Base-by-base conservation (phyloP, 2,888 invertebrate genomes). In the Punctoribates punctum region DNA sequence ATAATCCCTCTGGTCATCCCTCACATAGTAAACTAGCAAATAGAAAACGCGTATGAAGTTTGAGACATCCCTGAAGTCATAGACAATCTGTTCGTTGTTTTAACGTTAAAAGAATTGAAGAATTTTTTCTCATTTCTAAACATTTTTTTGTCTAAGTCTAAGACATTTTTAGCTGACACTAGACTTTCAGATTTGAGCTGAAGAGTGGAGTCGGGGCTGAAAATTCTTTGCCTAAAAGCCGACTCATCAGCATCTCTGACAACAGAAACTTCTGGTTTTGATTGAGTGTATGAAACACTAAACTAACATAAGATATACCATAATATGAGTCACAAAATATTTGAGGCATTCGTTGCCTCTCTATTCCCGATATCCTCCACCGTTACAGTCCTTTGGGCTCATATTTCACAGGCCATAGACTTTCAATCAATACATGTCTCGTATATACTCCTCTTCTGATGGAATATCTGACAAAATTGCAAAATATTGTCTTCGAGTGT, bases 351-450 rank as follows among this genome's bases (percentile, higher is more conserved):
- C n/a, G 3, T 2, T n/a, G 3, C 25, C 6, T 57, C 25, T 57
- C 4, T 51, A 51, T 51, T n/a, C 20, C 13, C 51, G 5, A 51
- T 51, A 51, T 51, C n/a, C n/a, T n/a, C 9, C 11, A 4, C 25
- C 23, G 57, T 57, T 57, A 23, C 25, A 57, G 57, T 65, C 65
- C 65, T 65, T 65, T 65, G 65, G 65, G 65, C 34, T 65, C 38
- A 65, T 65, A 65, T 65, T 65, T 38, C 38, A 65, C 17, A 65
- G 65, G 38, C 65, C 65, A 65, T 65, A 65, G 65, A 29, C 20
- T 65, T 65, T 65, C 65, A 38, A 65, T 65, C 65, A 38, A 65
- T 65, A 34, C 34, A 65, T 65, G 65, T 65, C 29, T 65, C 34
- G 65, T 34, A 65, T 34, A 65, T 34, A 17, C 5, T 38, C 34